Base-by-base conservation (phyloP, 2,113 vertebrate genomes). In the Tetrao urogallus region DNA sequence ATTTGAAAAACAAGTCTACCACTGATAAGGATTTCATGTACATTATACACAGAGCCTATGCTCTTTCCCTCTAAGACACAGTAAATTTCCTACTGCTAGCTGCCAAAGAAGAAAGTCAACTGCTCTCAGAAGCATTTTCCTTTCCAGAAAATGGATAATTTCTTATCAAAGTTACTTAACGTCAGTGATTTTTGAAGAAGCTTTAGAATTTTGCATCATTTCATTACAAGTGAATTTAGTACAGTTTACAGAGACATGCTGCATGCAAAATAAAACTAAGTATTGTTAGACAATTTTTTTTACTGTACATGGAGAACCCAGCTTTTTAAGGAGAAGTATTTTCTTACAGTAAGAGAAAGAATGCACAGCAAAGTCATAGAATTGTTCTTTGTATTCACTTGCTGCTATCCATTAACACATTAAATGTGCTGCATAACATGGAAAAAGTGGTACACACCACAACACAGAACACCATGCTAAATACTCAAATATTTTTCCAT, bases 1-100 rank as follows among this genome's bases (percentile, higher is more conserved):
- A 85, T 58, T 1, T 65, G 27, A 87, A 92, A 40, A 96, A 65
- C 18, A 75, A 48, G 72, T 78, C 40, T 64, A 69, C 22, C 77
- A 52, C 14, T 47, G 38, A 43, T 36, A 45, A 1, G 34, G 73
- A 54, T 30, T 86, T 66, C 32, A n/a, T 14, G 10, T 52, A 58
- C 48, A 36, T 42, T 19, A 54, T 1, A 67, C 4, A 22, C 3
- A 54, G 40, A 60, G 27, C 25, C 61, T 45, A 40, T 2, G 1
- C 38, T 30, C 20, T 38, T 80, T 85, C 45, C 22, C 28, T 79
- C 48, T 30, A 63, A 30, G 24, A 54, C 13, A 40, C 8, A 28
- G 34, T 13, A 13, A 54, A 56, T 21, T 34, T 83, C 38, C 21
- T 86, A 54, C 57, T 34, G 36, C 6, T 17, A 69, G n/a, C 13